Conservation (phyloP, 2,113 vertebrate species). For the Marmota monax region DNA sequence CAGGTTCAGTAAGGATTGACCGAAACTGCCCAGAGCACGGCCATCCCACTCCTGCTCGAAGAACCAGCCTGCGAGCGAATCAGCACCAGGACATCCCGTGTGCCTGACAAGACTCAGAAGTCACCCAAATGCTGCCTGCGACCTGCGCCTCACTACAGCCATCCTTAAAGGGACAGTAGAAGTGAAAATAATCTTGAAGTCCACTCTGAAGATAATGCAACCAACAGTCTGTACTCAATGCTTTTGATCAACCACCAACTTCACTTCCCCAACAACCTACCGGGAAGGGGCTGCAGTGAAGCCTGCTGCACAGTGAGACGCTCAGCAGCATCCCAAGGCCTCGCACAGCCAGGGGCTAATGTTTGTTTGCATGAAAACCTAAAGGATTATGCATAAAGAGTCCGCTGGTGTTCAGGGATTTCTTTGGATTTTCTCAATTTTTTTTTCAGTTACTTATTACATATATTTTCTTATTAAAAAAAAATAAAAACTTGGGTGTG, state of each 20-base stretch:
- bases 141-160: no score
- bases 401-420: background rate
- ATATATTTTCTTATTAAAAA: background rate
- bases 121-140: background rate
- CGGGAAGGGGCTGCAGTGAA: fast-evolving
- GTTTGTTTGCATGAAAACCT: background rate
- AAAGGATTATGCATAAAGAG: background rate
- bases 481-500: background rate
- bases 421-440: background rate
- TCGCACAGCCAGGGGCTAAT: background rate
- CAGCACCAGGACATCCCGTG: background rate
- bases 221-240: no score
- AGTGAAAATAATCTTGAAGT: background rate
- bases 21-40: fast-evolving
- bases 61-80: background rate
- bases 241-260: background rate
- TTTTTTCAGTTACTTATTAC: background rate
- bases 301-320: background rate
- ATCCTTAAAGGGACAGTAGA: background rate
- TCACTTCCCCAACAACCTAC: background rate
- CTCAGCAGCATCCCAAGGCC: background rate
- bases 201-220: fast-evolving
- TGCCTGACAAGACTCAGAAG: background rate
- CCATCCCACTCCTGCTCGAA: background rate
- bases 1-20: fast-evolving